phyloP scores from a whole-genome alignment of 2,113 vertebrate genomes.

The Megalops atlanticus region DNA sequence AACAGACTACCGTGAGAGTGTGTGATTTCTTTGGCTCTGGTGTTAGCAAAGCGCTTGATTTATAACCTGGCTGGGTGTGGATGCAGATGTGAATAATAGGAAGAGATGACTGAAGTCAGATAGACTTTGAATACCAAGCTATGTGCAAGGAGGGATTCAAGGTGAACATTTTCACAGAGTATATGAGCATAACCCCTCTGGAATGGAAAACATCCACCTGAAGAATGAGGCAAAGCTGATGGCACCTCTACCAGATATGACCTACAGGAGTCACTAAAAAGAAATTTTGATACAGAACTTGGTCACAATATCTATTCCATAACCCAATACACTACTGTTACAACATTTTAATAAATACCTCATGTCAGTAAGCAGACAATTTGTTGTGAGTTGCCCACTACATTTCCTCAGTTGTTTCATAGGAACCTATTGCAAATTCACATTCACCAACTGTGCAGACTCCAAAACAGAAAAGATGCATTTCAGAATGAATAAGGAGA shows the following conservation, averaged over 20 bases:
- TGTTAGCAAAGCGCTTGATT: not conserved
- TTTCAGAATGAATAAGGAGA: not conserved
- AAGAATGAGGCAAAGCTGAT: not conserved
- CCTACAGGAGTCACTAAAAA: not conserved
- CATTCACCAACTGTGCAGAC: not conserved
- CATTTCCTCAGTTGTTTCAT: not conserved
- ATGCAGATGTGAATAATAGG: not conserved
- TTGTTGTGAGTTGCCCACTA: not conserved
- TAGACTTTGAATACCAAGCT: not conserved
- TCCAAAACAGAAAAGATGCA: not conserved
- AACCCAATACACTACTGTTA: not conserved
- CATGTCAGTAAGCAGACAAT: not conserved
- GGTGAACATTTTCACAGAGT: not conserved
- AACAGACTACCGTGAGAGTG: not conserved
- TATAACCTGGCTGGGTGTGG: not conserved
- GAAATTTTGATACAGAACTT: not conserved
- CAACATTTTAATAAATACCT: not conserved
- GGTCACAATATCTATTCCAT: not conserved
- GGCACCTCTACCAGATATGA: not conserved
- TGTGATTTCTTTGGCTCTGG: not conserved
- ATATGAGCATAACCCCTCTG: not conserved
- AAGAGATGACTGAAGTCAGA: not conserved
- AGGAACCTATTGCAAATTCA: not conserved
- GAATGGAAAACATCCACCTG: not conserved
- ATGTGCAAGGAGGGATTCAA: not conserved